phyloP scores from a whole-genome alignment of 2,113 vertebrate species.

The Rhadina sibilatrix region DNA sequence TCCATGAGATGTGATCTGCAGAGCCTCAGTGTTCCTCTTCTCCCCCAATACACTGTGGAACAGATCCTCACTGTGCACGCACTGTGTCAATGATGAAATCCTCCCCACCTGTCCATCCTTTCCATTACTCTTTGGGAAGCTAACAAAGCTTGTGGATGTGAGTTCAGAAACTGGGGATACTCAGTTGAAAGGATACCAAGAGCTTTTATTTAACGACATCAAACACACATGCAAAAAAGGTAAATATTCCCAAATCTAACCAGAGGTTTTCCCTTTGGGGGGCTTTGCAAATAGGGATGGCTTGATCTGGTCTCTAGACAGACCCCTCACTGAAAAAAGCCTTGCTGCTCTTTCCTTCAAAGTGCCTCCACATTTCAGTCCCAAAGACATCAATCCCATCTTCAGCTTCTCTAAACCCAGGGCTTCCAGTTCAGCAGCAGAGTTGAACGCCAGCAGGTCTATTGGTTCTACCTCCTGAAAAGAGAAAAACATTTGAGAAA shows the following conservation, averaged over 20 bases:
- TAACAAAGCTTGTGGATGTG: neutral
- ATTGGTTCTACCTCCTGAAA: slow-evolving; percentile 51
- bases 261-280: slow-evolving; percentile 70
- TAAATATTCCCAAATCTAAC: neutral
- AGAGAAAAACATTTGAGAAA: neutral
- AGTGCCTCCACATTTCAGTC: slow-evolving; percentile 92
- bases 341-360: slow-evolving; percentile 85
- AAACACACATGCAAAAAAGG: neutral
- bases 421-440: slow-evolving; percentile 77
- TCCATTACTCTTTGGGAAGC: neutral
- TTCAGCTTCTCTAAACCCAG: slow-evolving; percentile 89
- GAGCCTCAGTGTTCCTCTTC: neutral
- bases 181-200: neutral
- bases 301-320: slow-evolving; percentile 77
- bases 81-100: neutral
- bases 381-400: slow-evolving; percentile 75
- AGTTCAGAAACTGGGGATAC: neutral
- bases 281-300: slow-evolving; percentile 82
- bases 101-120: neutral
- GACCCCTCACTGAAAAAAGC: slow-evolving; percentile 84
- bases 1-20: neutral
- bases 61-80: no score
- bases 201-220: neutral
- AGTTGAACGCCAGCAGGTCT: slow-evolving; percentile 70
- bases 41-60: neutral